Base-by-base conservation (phyloP, 2,113 vertebrate species). In the Platysteira castanea region DNA sequence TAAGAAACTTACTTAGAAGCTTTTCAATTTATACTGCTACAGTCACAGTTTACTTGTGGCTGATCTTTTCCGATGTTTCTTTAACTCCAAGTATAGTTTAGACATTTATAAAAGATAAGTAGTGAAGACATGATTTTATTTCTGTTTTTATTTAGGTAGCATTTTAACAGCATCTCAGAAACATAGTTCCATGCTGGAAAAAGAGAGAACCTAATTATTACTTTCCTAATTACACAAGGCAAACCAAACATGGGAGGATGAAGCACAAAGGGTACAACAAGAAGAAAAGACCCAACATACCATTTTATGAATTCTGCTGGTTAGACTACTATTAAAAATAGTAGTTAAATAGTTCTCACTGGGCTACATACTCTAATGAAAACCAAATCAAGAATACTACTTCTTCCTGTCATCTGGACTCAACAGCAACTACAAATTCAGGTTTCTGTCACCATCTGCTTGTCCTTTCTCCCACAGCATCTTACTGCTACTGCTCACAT, bases 371-470 rank as follows among this genome's bases (percentile, higher is more conserved):
- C 6, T 49, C 65, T 56, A 63, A 52, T 71, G 19, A 65, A 93
- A 92, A 60, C 11, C 69, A 90, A 80, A 76, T 41, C 31, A 89
- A 78, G 30, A 89, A 30, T 13, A 31, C 18, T n/a, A 64, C 21
- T 84, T 6, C 57, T 71, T 71, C 19, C 1, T 53, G 53, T 81
- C 49, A 93, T 79, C 87, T 63, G 46, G 65, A 84, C 70, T 89
- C 50, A 79, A 65, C 22, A 87, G 73, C 77, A 91, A 65, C 61
- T 22, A 79, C n/a, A 60, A 65, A 94, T 41, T 74, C 84, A 83
- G 65, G 71, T 74, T 97, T 95, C 79, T 95, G 90, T 91, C 92
- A 94, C 96, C 90, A 96, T 95, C 87, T 96, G 92, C 82, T 95
- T 94, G 84, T 94, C 90, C 92, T 63, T 86, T 90, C 82, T 94